Evolutionary conservation across 2,113 vertebrate genomes (phyloP).

Genomic region (Gymnobelideus leadbeateri): DNA sequence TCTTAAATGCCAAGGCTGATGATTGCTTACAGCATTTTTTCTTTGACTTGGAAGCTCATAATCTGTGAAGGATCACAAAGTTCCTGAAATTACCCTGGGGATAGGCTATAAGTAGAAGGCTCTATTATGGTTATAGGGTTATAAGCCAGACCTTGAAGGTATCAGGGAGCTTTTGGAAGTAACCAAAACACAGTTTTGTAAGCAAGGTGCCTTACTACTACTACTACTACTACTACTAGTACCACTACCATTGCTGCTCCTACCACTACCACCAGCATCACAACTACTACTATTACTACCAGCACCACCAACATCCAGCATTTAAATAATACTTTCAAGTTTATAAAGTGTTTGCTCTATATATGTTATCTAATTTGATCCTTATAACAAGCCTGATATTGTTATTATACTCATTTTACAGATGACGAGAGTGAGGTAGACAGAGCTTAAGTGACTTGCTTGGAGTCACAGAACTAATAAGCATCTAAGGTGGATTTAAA

Average conservation of each 20-base stretch:
- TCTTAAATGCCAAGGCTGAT: background rate
- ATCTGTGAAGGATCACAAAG: background rate
- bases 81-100: background rate
- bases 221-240: background rate
- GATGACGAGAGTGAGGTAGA: background rate
- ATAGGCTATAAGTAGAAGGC: background rate
- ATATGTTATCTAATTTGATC: background rate
- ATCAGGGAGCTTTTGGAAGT: background rate
- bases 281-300: background rate
- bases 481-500: background rate
- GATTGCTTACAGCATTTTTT: background rate
- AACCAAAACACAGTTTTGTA: background rate
- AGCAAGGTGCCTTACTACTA: background rate
- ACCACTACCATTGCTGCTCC: no score
- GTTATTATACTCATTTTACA: background rate
- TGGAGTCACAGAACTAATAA: background rate
- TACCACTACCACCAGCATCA: rapidly evolving
- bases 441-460: background rate
- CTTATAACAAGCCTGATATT: background rate
- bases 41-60: background rate
- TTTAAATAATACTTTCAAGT: background rate
- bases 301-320: background rate
- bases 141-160: background rate
- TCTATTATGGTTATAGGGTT: background rate
- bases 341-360: background rate